These are phyloP conservation scores for Sapayoa aenigma DNA, from an alignment of 2,113 vertebrate species.

Conservation along the genomic window DNA sequence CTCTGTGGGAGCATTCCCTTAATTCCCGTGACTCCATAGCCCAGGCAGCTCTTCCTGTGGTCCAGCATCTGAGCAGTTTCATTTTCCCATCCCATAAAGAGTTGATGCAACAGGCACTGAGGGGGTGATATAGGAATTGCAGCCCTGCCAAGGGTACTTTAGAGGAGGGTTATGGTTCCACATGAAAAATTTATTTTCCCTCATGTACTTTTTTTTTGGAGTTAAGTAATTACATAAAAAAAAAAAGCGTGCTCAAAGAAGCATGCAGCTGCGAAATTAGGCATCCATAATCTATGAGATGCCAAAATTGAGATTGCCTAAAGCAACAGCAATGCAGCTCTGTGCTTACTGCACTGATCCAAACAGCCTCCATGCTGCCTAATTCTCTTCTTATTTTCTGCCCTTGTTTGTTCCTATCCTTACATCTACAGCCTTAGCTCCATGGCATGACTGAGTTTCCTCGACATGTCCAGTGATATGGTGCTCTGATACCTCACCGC, in stretches of 20 bases:
- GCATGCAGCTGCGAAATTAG: not conserved
- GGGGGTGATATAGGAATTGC: not conserved
- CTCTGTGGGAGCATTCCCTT: not conserved
- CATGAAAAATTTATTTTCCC: not conserved
- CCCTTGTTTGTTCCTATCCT: not conserved
- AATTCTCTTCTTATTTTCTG: not conserved
- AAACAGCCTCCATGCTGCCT: not conserved
- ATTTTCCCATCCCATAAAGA: not conserved
- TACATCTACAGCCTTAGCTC: not conserved
- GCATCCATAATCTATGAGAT: not conserved
- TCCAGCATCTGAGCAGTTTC: not conserved
- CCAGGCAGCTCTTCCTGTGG: not conserved
- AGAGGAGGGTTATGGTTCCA: not conserved
- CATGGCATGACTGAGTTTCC: not conserved
- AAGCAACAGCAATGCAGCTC: not conserved
- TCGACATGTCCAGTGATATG: rapidly evolving
- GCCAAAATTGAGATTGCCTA: not conserved
- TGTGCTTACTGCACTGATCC: not conserved
- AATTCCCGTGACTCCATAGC: rapidly evolving
- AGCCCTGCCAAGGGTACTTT: not conserved
- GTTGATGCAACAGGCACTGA: not conserved
- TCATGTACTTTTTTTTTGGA: not conserved
- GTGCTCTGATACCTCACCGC: rapidly evolving
- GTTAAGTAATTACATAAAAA: not conserved
- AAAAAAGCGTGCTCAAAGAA: not conserved